Conservation (phyloP, 2,888 invertebrate genomes). For the Acleris cristana region DNA sequence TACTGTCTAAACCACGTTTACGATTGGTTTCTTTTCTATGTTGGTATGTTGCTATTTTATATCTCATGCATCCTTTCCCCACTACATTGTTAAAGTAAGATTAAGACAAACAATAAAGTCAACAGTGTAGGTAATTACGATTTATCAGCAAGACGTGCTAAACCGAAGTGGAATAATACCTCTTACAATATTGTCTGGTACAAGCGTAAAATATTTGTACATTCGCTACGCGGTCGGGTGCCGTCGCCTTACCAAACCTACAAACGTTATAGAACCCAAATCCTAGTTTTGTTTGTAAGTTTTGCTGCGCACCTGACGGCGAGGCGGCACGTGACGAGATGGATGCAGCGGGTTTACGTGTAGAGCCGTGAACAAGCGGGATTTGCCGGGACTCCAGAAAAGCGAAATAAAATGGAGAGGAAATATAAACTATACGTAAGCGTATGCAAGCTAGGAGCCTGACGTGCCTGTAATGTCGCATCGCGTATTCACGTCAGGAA, state of each 20-base stretch:
- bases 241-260: slow-evolving; percentile 13
- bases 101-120: too few species aligned
- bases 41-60: too few species aligned
- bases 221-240: slow-evolving; percentile 1
- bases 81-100: too few species aligned
- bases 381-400: slow-evolving; percentile 24
- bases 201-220: neutral
- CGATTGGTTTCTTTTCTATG: too few species aligned
- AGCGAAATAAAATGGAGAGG: slow-evolving; percentile 22
- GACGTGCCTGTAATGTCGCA: slow-evolving; percentile 4
- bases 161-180: too few species aligned
- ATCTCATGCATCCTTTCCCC: too few species aligned
- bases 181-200: neutral
- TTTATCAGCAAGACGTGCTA: too few species aligned
- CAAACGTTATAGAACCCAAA: slow-evolving; percentile 14
- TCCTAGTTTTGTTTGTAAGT: slow-evolving; percentile 33
- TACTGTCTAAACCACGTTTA: too few species aligned
- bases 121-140: too few species aligned
- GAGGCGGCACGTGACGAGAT: slow-evolving; percentile 36
- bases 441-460: neutral
- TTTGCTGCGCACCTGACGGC: slow-evolving; percentile 32
- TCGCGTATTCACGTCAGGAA: slow-evolving; percentile 1
- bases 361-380: slow-evolving; percentile 29
- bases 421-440: slow-evolving; percentile 8
- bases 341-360: slow-evolving; percentile 28